phyloP scores from a whole-genome alignment of 2,113 vertebrate species.

The Procapra przewalskii region DNA sequence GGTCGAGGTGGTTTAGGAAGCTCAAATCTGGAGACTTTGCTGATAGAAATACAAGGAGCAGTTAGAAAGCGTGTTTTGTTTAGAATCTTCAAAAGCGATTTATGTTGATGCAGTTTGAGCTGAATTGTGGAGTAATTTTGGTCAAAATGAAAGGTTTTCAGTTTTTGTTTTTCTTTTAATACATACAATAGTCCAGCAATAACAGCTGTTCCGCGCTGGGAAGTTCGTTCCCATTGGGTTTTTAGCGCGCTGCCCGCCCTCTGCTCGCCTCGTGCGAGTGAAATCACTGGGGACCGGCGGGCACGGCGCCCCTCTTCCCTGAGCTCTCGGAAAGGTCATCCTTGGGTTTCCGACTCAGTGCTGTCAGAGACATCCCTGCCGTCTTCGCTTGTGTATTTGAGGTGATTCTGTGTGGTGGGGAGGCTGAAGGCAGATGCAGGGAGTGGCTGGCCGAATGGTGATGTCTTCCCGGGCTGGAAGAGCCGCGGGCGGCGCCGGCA shows the following conservation, averaged over 20 bases:
- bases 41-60: not conserved
- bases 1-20: not conserved
- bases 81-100: not conserved
- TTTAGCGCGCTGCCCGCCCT: not conserved
- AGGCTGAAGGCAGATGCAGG: slow-evolving; percentile 73
- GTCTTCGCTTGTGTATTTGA: slow-evolving; percentile 63
- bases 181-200: not conserved
- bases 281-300: slow-evolving; percentile 55
- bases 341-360: slow-evolving; percentile 71
- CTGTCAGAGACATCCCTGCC: slow-evolving; percentile 57
- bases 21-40: not conserved
- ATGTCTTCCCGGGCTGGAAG: slow-evolving; percentile 86
- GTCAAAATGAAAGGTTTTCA: not conserved
- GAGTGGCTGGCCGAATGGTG: slow-evolving; percentile 84
- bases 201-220: not conserved
- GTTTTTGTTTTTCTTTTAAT: not conserved
- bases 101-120: not conserved
- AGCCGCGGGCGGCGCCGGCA: slow-evolving; percentile 70
- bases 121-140: not conserved
- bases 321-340: slow-evolving; percentile 55
- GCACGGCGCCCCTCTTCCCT: slow-evolving; percentile 48
- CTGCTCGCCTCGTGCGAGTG: not conserved
- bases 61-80: not conserved
- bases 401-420: slow-evolving; percentile 73
- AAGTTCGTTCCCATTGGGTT: not conserved